These are phyloP conservation scores for Galaxea fascicularis DNA, from an alignment of 92 coral and sea anemone species.

Conservation along the genomic window DNA sequence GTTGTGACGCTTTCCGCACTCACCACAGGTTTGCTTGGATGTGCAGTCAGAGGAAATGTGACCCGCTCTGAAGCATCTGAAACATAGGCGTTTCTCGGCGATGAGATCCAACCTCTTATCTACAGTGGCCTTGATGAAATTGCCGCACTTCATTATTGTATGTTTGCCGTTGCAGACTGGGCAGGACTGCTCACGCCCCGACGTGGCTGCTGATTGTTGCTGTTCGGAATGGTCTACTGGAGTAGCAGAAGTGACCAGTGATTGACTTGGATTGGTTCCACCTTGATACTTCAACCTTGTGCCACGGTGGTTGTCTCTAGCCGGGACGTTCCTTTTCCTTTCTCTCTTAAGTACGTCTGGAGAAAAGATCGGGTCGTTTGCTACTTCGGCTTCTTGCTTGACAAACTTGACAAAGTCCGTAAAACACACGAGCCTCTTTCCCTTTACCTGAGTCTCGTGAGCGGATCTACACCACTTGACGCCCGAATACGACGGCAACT, in stretches of 20 bases:
- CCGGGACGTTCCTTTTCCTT: conserved; percentile 26
- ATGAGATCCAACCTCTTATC: conserved; percentile 20
- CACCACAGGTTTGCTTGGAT: conserved; percentile 58
- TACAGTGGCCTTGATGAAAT: neutral
- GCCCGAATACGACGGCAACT: conserved; percentile 63
- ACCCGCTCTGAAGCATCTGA: conserved; percentile 44
- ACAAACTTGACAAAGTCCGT: conserved; percentile 56
- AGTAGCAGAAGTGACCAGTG: neutral
- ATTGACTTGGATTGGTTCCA: neutral
- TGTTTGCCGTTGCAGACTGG: conserved; percentile 34
- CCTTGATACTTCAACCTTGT: neutral
- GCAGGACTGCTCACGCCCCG: neutral
- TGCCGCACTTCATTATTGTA: conserved; percentile 24
- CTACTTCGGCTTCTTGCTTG: conserved; percentile 56
- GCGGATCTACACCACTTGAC: conserved; percentile 73
- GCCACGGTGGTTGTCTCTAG: conserved; percentile 2
- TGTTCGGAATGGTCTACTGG: neutral
- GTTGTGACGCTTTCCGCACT: conserved; percentile 70
- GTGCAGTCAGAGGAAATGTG: conserved; percentile 32
- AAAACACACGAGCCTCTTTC: neutral
- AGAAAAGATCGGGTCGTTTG: conserved; percentile 62
- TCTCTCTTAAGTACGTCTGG: conserved; percentile 43
- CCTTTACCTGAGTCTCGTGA: conserved; percentile 40
- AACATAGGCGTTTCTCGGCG: conserved; percentile 32
- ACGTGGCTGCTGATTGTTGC: neutral